Percentiles rank a stretch among this genome's conserved stretches.
These are phyloP conservation scores for Zosterops lateralis DNA, from an alignment of 2,113 vertebrate genomes.

Conservation along the genomic window DNA sequence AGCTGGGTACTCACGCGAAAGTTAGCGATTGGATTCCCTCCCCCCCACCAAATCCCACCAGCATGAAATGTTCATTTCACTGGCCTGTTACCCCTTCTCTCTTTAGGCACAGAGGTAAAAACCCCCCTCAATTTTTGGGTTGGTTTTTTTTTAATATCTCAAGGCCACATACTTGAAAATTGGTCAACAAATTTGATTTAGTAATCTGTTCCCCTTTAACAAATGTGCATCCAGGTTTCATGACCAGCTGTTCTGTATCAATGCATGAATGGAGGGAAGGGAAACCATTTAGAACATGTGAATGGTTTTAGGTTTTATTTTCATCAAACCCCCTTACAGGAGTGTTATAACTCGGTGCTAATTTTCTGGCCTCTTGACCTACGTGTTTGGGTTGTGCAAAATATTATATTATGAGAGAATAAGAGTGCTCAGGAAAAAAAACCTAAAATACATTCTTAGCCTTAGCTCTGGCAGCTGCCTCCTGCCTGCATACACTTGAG, in stretches of 20 bases:
- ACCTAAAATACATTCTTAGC: not conserved
- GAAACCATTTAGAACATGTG: slow-evolving; percentile 33
- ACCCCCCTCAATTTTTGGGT: not conserved
- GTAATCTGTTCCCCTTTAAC: slow-evolving; percentile 71
- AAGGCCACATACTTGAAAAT: slow-evolving; percentile 64
- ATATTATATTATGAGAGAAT: not conserved
- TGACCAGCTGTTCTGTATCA: slow-evolving; percentile 70
- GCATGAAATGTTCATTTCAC: slow-evolving; percentile 16
- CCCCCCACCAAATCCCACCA: slow-evolving; percentile 49
- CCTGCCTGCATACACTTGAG: not conserved
- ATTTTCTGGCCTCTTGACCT: slow-evolving; percentile 42
- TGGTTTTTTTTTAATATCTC: not conserved
- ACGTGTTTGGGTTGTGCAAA: not conserved
- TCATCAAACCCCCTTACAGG: slow-evolving; percentile 5
- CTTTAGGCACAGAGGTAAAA: not conserved
- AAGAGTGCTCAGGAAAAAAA: not conserved
- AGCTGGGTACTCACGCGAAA: slow-evolving; percentile 75
- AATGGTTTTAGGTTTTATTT: slow-evolving; percentile 40
- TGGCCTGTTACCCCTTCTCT: slow-evolving; percentile 14
- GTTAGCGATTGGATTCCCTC: slow-evolving; percentile 69
- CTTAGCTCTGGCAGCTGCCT: not conserved
- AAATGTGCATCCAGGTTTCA: slow-evolving; percentile 60
- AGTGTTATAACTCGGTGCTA: slow-evolving; percentile 30
- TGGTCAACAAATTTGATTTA: slow-evolving; percentile 58
- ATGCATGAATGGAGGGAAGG: not conserved